Evolutionary conservation across 2,888 invertebrate species (phyloP), one percentile per base, ranked within the genome.

Genomic region (Drosophila nr. fundita): DNA sequence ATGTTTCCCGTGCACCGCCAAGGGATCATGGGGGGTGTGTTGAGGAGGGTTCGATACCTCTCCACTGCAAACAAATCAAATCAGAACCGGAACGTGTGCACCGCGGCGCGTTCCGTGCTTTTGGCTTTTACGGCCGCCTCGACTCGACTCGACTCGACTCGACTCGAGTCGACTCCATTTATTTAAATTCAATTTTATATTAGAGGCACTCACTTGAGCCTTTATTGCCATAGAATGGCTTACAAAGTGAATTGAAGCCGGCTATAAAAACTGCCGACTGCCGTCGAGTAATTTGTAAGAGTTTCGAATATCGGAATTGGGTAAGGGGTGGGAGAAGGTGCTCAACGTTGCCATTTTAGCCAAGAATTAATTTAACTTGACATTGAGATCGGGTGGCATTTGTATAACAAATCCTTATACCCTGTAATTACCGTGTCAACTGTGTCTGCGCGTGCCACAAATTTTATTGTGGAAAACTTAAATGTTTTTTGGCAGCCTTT

Each of bases 131-230:
- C 73, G 88, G 66, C 73, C 80, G n/a, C 21, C 36, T 36, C 21
- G n/a, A n/a, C 40, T 11, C 10, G 15, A 32, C n/a, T 50, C 10
- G 15, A 32, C n/a, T 50, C 30, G 7, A 34, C n/a, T 49, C 52
- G 50, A 24, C 24, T 34, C 21, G 53, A 24, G 4, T 73, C 86
- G 71, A 72, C 80, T 90, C 78, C 90, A 85, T 86, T 88, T 86
- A 87, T 87, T 87, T 90, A 88, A 87, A 90, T 87, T 87, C 90
- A 90, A 87, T 90, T 90, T 90, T 62, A 81, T 88, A 85, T 90
- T 87, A 85, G 88, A 85, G 74, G 68, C 90, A 77, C 90, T 76
- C 84, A 81, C 82, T 82, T 73, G 70, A 73, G 77, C 78, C 83
- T 80, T 87, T 87, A 90, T 80, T 75, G 76, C 76, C 79, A 40